Percentiles rank a stretch among this genome's conserved stretches.
Conservation (phyloP, 2,113 vertebrate species). For the Nansenia antarctica region DNA sequence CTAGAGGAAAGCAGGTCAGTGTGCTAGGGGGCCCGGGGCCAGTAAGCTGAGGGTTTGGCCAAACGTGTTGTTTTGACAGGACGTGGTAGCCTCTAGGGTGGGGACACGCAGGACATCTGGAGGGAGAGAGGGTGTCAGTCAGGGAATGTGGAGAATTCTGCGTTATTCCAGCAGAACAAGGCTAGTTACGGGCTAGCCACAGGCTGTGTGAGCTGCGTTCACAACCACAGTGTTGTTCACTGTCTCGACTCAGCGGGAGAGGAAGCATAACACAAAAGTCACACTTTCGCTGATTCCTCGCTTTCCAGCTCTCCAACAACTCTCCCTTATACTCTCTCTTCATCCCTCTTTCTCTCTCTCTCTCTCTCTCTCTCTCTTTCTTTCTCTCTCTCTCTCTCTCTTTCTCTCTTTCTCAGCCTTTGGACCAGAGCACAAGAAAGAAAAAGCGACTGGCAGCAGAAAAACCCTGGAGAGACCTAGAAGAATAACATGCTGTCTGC, state of each 20-base stretch:
- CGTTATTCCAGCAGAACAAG: constrained; percentile 33
- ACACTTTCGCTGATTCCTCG: too few species aligned
- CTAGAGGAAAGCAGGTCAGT: too few species aligned
- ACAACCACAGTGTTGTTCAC: background rate
- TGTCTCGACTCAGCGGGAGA: too few species aligned
- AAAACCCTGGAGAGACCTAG: constrained; percentile 35
- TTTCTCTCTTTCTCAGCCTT: constrained; percentile 12
- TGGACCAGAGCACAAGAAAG: constrained; percentile 33
- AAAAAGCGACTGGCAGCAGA: constrained; percentile 37
- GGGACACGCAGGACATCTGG: constrained; percentile 50
- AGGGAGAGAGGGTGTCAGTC: constrained; percentile 18
- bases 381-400: background rate
- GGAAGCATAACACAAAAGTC: too few species aligned
- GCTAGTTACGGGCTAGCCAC: constrained; percentile 1
- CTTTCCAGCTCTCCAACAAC: too few species aligned
- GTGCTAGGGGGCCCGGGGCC: constrained; percentile 7
- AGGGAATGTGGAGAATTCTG: constrained; percentile 48
- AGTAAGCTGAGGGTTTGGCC: constrained; percentile 20
- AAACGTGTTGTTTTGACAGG: constrained; percentile 61
- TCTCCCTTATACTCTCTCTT: background rate
- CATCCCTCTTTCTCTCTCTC: background rate
- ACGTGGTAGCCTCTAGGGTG: constrained; percentile 38
- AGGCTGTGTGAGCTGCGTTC: constrained; percentile 12
- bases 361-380: constrained; percentile 1
- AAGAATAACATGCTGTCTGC: constrained; percentile 45